Evolutionary conservation across 1,140 invertebrate species (phyloP).

Genomic region (Drosophila fuyamai): DNA sequence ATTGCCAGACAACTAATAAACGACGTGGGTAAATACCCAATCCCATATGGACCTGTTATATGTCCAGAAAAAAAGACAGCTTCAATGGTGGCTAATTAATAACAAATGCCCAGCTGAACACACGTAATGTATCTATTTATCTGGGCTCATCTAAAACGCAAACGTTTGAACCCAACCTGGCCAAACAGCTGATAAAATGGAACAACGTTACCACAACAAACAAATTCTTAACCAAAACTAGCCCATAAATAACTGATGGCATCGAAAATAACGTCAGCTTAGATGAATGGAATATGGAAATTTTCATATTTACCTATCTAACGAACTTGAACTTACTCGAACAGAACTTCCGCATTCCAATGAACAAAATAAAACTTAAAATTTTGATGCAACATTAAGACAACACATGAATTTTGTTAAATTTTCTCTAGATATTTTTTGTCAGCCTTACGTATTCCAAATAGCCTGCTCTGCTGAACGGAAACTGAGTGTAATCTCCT

Average conservation of each 20-base stretch:
- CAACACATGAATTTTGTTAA: constrained; percentile 24
- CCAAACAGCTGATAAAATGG: constrained; percentile 27
- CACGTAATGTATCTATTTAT: background rate
- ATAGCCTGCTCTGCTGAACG: constrained; percentile 18
- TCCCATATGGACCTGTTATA: constrained; percentile 58
- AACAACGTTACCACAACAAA: background rate
- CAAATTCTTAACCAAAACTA: constrained; percentile 4
- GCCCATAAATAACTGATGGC: background rate
- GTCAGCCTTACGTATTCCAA: constrained; percentile 4
- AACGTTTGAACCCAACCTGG: constrained; percentile 9
- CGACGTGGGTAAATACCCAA: constrained; percentile 42
- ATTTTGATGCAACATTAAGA: constrained; percentile 35
- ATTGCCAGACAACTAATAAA: constrained; percentile 73
- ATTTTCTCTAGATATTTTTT: background rate
- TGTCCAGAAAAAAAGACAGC: constrained; percentile 31
- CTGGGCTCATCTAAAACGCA: background rate
- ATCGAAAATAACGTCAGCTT: constrained; percentile 11
- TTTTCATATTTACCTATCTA: constrained; percentile 23
- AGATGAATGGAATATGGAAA: constrained; percentile 1
- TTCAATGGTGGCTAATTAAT: constrained; percentile 71
- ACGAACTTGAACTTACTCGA: constrained; percentile 39
- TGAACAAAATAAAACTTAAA: constrained; percentile 19
- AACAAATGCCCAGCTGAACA: constrained; percentile 50
- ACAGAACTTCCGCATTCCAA: constrained; percentile 38
- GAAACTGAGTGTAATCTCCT: constrained; percentile 3